Percentiles rank a stretch among this genome's conserved stretches.
Conservation (phyloP, 2,797 vertebrate species). For the Acipenser oxyrinchus region DNA sequence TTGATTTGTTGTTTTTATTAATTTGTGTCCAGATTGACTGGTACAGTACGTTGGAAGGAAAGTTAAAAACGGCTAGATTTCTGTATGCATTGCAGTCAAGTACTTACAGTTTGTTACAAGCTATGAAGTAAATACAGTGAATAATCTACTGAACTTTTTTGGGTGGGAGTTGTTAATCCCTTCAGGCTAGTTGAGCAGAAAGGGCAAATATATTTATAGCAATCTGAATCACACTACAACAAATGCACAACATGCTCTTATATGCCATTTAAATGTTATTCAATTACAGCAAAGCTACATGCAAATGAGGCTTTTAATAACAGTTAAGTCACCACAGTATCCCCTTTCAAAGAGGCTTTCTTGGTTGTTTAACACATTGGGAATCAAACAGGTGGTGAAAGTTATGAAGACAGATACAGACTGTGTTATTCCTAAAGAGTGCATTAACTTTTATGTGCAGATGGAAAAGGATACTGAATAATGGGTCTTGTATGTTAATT, state of each 20-base stretch:
- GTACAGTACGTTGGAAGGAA: too few relatives aligned
- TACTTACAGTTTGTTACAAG: constrained; percentile 36
- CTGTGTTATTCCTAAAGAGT: too few relatives aligned
- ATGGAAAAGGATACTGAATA: too few relatives aligned
- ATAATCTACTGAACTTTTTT: constrained; percentile 60
- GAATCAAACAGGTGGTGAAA: constrained; percentile 27
- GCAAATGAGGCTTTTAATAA: constrained; percentile 38
- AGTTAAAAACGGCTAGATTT: too few relatives aligned
- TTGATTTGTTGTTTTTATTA: too few relatives aligned
- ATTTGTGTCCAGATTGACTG: too few relatives aligned
- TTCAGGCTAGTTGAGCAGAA: constrained; percentile 65
- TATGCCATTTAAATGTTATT: constrained; percentile 46
- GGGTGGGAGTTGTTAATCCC: constrained; percentile 72
- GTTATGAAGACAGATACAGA: neutral
- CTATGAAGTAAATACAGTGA: constrained; percentile 57
- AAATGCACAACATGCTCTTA: constrained; percentile 53
- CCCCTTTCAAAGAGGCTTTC: constrained; percentile 23
- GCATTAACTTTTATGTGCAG: too few relatives aligned
- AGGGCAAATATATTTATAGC: constrained; percentile 90
- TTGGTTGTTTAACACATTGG: constrained; percentile 16
- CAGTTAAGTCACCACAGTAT: constrained; percentile 21
- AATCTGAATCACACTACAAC: constrained; percentile 72
- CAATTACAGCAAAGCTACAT: constrained; percentile 44
- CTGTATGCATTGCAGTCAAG: too few relatives aligned
- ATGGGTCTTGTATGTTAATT: too few relatives aligned